Evolutionary conservation across 2,888 invertebrate species (phyloP), one percentile per base, ranked within the genome.

Genomic region (Drepana falcataria): DNA sequence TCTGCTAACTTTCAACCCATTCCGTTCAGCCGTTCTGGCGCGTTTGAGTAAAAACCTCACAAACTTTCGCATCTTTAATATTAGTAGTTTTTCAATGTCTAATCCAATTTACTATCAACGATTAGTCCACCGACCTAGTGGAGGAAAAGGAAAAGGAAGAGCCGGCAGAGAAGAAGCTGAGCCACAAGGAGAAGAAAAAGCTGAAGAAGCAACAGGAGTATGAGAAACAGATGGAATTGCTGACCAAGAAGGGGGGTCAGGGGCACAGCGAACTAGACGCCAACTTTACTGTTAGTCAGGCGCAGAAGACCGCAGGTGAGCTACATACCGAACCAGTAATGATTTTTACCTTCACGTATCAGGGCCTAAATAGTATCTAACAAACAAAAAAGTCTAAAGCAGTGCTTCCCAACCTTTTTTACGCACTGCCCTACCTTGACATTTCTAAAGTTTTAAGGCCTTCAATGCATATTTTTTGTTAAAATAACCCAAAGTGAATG

Each of bases 211-310:
- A 96, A 85, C 94, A 95, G 75, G 97, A 97, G 74, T 97, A 96
- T 83, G 96, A 97, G 74, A 95, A 95, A 70, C 96, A 97, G 77
- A 92, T 97, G 93, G 97, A 97, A 78, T 78, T 95, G 67, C 85
- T 97, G 86, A 94, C 96, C 2, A 96, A 95, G 78, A 96, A 97
- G 81, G 97, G 97, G 34, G 97, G 97, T 0, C 95, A 96, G 78
- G 97, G 97, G 0, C 96, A 96, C 77, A 97, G 97, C 48, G 97
- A 97, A 55, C 88, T 98, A 21, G 97, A 96, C 57, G 95, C 96
- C 47, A 99, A 99, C 85, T 99, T 99, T 79, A 97, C 99, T 2
- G 96, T 99, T 60, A 99, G 99, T 3, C 96, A 95, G 92, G 93
- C 94, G 68, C 93, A 94, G 91, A 95, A 95, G 81, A 92, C 93